Evolutionary conservation across 2,888 invertebrate species (phyloP).

Genomic region (Sarcophaga carnaria): DNA sequence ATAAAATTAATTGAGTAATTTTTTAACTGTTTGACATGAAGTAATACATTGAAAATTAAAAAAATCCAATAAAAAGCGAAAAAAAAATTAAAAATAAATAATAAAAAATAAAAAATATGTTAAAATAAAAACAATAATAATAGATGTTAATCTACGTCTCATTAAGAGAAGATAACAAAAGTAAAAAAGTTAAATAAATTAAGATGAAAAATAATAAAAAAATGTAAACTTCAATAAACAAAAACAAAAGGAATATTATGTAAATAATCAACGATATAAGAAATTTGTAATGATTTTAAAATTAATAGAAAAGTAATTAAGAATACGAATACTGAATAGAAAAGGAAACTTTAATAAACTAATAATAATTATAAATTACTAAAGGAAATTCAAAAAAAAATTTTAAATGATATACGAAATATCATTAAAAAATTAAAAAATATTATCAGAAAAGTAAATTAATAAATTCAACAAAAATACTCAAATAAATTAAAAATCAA

Average conservation of each 20-base stretch:
- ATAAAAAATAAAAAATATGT: not conserved
- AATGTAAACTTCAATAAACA: not conserved
- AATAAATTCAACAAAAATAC: not conserved
- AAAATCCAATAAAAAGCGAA: not conserved
- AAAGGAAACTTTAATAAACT: not conserved
- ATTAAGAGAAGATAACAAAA: not conserved
- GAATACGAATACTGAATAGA: not conserved
- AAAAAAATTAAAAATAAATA: slow-evolving; percentile 1
- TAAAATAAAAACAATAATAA: not conserved
- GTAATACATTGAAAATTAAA: not conserved
- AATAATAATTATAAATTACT: not conserved
- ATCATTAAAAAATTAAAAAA: not conserved
- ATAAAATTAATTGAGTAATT: not conserved
- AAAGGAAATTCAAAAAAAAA: not conserved
- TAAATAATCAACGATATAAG: not conserved
- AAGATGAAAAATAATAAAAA: not conserved
- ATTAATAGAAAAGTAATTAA: not conserved
- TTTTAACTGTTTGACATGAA: not conserved
- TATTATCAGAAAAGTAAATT: not conserved
- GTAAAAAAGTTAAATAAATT: not conserved
- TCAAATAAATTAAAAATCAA: not conserved
- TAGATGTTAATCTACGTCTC: not conserved
- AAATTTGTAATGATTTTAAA: not conserved
- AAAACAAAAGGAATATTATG: not conserved
- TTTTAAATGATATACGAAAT: not conserved